These are phyloP conservation scores for Fragum fragum DNA, from an alignment of 2,888 invertebrate genomes.

Conservation along the genomic window DNA sequence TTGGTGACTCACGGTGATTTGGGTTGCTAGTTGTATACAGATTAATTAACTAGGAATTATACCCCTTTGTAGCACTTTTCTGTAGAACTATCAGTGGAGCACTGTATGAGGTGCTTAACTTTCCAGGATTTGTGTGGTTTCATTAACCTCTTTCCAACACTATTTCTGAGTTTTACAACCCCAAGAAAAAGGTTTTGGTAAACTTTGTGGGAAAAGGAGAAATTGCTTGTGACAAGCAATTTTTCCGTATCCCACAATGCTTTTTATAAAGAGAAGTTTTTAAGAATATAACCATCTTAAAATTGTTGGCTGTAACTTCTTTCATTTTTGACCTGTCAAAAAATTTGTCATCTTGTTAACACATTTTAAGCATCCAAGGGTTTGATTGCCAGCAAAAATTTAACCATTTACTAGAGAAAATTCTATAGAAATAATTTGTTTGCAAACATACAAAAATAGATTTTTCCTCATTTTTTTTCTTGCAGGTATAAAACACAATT, in stretches of 20 bases:
- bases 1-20: slow-evolving; percentile 44
- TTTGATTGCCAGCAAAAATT: too few relatives aligned
- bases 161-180: neutral
- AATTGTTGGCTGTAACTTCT: too few relatives aligned
- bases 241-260: slow-evolving; percentile 12
- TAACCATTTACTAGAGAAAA: too few relatives aligned
- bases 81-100: neutral
- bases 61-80: slow-evolving; percentile 12
- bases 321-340: too few relatives aligned
- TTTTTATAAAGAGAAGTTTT: neutral
- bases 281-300: too few relatives aligned
- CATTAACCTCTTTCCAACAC: slow-evolving; percentile 5
- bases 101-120: slow-evolving; percentile 3
- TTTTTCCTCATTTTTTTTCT: too few relatives aligned
- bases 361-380: too few relatives aligned
- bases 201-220: slow-evolving; percentile 10
- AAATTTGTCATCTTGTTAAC: too few relatives aligned
- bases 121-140: neutral
- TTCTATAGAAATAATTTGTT: too few relatives aligned
- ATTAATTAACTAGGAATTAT: neutral
- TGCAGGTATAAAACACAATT: too few relatives aligned
- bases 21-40: slow-evolving; percentile 10
- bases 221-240: slow-evolving; percentile 19
- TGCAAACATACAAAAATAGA: too few relatives aligned
- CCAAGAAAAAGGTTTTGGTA: too few relatives aligned